These are phyloP conservation scores for Chymomyza procnemis DNA, from an alignment of 2,888 invertebrate genomes.

Conservation along the genomic window DNA sequence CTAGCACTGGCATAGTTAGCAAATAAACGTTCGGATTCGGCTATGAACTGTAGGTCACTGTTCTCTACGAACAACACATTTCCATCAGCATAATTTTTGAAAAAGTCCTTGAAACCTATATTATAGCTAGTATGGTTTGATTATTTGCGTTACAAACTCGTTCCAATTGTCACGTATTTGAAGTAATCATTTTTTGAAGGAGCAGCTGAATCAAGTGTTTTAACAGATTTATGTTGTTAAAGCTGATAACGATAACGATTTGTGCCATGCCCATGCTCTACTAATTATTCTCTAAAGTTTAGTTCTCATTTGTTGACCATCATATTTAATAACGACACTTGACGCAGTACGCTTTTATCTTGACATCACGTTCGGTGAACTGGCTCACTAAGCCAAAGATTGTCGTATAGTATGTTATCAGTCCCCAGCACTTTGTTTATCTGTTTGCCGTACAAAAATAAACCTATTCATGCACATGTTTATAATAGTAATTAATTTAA, in stretches of 20 bases:
- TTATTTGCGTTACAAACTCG: too few species aligned
- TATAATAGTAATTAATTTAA: conserved; percentile 26
- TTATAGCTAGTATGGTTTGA: too few species aligned
- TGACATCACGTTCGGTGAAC: conserved; percentile 27
- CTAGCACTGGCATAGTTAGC: too few species aligned
- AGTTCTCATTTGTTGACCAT: not conserved
- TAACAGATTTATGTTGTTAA: not conserved
- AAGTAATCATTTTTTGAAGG: too few species aligned
- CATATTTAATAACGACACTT: conserved; percentile 20
- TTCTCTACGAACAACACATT: too few species aligned
- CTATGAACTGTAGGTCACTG: too few species aligned
- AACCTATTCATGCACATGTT: conserved; percentile 37
- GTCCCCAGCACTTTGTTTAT: not conserved
- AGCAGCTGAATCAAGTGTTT: too few species aligned
- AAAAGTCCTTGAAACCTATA: too few species aligned
- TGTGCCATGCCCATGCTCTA: not conserved
- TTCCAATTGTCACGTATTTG: too few species aligned
- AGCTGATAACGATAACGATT: not conserved
- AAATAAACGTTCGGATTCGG: too few species aligned
- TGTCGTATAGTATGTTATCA: not conserved
- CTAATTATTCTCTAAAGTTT: not conserved
- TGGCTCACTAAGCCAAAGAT: not conserved
- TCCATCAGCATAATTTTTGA: too few species aligned
- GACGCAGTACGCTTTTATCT: conserved; percentile 53
- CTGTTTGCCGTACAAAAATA: conserved; percentile 56